phyloP scores from a whole-genome alignment of 2,888 invertebrate genomes.

The Hyposoter didymator region DNA sequence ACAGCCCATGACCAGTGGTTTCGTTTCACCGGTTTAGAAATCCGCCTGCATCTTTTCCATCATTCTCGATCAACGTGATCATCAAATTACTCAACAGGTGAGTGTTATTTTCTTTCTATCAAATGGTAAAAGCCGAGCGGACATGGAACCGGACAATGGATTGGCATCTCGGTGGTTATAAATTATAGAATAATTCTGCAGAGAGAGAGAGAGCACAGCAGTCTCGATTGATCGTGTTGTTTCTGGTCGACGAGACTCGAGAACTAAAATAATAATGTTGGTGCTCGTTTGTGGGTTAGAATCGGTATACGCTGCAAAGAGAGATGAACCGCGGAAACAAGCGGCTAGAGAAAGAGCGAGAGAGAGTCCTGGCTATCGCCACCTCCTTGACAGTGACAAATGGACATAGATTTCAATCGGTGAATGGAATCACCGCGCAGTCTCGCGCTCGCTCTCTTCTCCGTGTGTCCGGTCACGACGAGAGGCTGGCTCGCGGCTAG shows the following conservation, averaged over 20 bases:
- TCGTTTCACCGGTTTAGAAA: constrained; percentile 90
- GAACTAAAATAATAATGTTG: constrained; percentile 81
- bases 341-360: constrained; percentile 59
- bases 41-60: constrained; percentile 21
- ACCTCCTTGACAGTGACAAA: constrained; percentile 90
- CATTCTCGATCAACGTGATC: constrained; percentile 34
- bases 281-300: constrained; percentile 38
- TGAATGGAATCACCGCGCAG: constrained; percentile 86
- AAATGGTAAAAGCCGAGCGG: constrained; percentile 67
- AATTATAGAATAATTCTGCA: constrained; percentile 67
- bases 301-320: constrained; percentile 27
- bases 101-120: constrained; percentile 41
- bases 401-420: constrained; percentile 91
- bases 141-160: constrained; percentile 7
- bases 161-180: constrained; percentile 78
- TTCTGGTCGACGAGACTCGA: constrained; percentile 41
- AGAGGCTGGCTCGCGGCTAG: constrained; percentile 56
- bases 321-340: constrained; percentile 47
- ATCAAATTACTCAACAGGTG: constrained; percentile 66
- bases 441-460: constrained; percentile 74
- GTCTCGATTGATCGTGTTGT: constrained; percentile 77
- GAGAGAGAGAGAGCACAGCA: constrained; percentile 55
- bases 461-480: constrained; percentile 61
- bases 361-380: constrained; percentile 80
- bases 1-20: constrained; percentile 90